Conservation (phyloP, 2,888 invertebrate genomes). For the Hydrotaea cyrtoneurina region DNA sequence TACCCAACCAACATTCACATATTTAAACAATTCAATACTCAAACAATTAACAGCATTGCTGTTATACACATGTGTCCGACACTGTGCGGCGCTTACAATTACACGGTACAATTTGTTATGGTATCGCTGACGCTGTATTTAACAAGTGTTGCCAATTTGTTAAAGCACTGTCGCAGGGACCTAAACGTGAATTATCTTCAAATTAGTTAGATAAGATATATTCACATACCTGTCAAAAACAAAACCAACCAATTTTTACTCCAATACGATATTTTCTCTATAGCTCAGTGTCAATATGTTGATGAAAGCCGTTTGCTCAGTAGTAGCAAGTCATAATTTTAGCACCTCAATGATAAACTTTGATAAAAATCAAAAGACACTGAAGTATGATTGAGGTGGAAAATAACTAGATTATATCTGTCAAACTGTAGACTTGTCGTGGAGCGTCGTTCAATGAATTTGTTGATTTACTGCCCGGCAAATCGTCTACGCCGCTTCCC, state of each 20-base stretch:
- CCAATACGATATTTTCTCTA: not conserved
- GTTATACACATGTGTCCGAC: no score
- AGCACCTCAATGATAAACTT: not conserved
- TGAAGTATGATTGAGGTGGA: constrained; percentile 10
- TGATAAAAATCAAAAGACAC: not conserved
- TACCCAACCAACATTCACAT: no score
- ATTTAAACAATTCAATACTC: no score
- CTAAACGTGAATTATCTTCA: not conserved
- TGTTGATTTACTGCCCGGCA: not conserved
- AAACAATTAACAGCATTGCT: no score
- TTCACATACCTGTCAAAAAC: not conserved
- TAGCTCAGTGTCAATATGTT: no score
- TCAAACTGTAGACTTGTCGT: not conserved
- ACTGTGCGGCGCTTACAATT: no score
- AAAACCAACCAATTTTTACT: not conserved
- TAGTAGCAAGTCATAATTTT: not conserved
- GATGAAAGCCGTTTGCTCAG: not conserved
- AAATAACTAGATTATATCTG: not conserved
- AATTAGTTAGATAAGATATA: constrained; percentile 4
- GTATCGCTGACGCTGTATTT: not conserved
- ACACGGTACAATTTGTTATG: no score
- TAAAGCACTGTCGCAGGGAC: not conserved
- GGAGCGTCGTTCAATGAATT: not conserved
- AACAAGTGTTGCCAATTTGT: not conserved
- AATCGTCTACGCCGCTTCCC: not conserved